Evolutionary conservation across 2,888 invertebrate species (phyloP).

Genomic region (Aquatica leii): DNA sequence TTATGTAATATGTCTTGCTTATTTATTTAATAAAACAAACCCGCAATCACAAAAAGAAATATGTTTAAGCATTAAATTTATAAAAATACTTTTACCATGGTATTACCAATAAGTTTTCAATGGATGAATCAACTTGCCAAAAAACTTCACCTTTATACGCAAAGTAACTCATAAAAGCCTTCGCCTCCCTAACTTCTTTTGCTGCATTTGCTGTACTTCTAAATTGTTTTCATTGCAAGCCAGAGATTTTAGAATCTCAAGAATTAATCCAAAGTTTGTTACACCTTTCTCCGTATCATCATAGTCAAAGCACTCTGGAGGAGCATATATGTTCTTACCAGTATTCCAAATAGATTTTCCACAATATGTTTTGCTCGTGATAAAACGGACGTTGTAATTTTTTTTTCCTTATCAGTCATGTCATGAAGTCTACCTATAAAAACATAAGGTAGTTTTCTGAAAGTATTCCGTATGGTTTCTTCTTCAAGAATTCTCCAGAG

Average conservation of each 20-base stretch:
- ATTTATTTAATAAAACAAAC: neutral
- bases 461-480: slow-evolving; percentile 25
- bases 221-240: slow-evolving; percentile 10
- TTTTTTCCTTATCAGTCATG: slow-evolving; percentile 17
- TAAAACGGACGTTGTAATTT: slow-evolving; percentile 42
- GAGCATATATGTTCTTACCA: slow-evolving; percentile 25
- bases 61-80: neutral
- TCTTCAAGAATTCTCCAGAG: slow-evolving; percentile 19
- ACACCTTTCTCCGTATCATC: slow-evolving; percentile 26
- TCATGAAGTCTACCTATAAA: slow-evolving; percentile 36
- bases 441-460: slow-evolving; percentile 29
- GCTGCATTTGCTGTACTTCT: slow-evolving; percentile 18
- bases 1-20: neutral
- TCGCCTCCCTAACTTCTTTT: slow-evolving; percentile 25
- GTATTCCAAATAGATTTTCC: slow-evolving; percentile 40
- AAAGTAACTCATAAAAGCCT: slow-evolving; percentile 26
- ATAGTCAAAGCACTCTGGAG: slow-evolving; percentile 23
- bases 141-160: slow-evolving; percentile 22
- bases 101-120: neutral
- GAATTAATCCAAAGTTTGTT: no score
- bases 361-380: slow-evolving; percentile 35
- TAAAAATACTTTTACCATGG: no score
- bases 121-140: slow-evolving; percentile 23
- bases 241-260: slow-evolving; percentile 13
- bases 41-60: neutral